Evolutionary conservation across 2,113 vertebrate species (phyloP), one percentile per base, ranked within the genome.

Genomic region (Opisthocomus hoazin): DNA sequence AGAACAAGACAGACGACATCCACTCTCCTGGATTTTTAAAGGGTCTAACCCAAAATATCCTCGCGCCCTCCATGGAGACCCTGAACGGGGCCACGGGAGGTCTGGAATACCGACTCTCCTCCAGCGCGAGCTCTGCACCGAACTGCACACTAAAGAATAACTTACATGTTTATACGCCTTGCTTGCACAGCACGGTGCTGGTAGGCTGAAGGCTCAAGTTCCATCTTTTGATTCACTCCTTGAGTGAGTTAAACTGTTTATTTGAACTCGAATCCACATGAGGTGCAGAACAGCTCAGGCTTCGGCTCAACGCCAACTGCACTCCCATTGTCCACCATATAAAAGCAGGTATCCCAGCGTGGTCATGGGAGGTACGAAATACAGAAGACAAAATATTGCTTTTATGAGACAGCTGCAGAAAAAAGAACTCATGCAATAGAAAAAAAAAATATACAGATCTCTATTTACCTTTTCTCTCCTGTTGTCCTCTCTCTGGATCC

Each of bases 191-290:
- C 92, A 93, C 2, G 64, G 85, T 45, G 79, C 94, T 71, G 60
- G 92, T 77, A 74, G 90, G 93, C 85, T 84, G 82, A 64, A 93
- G 88, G 79, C 85, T 94, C 61, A 18, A 93, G 70, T 89, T 96
- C 71, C 88, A 90, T 70, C 82, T 84, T 94, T 85, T 75, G 87
- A 96, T 96, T 97, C 93, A 84, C 94, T 94, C 73, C 93, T 91
- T 37, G 65, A 94, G 91, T 48, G 87, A 94, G 69, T 53, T 74
- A 89, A 93, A 65, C 92, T 90, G 81, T 94, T 94, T 95, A 75
- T 95, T 81, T 90, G 93, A 95, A 92, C 85, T 90, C 18, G 0
- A 88, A 90, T 83, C 94, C 85, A 46, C 94, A 80, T 91, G 94
- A 88, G 88, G 87, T 54, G 27, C 61, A 24, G 87, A 87, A 65